phyloP scores from a whole-genome alignment of 2,888 invertebrate genomes.

The Clunio marinus region DNA sequence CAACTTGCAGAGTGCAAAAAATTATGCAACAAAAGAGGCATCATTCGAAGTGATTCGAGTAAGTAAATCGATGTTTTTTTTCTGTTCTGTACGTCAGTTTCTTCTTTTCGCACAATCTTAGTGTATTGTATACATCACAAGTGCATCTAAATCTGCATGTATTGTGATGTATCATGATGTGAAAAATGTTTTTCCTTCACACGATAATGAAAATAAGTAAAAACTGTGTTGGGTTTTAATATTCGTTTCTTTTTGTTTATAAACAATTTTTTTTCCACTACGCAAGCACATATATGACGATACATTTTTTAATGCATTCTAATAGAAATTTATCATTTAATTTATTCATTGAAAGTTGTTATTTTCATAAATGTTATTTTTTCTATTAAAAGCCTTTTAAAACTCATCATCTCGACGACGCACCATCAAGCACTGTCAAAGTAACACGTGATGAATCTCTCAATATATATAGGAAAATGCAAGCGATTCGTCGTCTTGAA shows the following conservation, averaged over 20 bases:
- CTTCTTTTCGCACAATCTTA: too few relatives aligned
- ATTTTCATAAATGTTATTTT: background rate
- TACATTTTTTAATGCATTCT: too few relatives aligned
- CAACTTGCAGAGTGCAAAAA: conserved; percentile 22
- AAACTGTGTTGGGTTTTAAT: too few relatives aligned
- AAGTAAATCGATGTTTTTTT: conserved; percentile 42
- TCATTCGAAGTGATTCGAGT: conserved; percentile 49
- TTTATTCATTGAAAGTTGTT: background rate
- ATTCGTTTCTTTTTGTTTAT: background rate
- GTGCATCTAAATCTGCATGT: background rate
- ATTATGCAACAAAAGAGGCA: conserved; percentile 51
- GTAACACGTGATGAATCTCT: conserved; percentile 82
- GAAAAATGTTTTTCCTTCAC: background rate
- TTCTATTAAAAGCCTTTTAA: conserved; percentile 69
- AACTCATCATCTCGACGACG: conserved; percentile 82
- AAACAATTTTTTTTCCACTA: background rate
- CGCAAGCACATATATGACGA: background rate
- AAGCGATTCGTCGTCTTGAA: conserved; percentile 86
- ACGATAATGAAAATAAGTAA: background rate
- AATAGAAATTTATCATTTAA: background rate
- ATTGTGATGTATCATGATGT: background rate
- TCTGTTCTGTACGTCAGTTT: too few relatives aligned
- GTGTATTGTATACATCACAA: background rate
- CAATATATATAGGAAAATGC: conserved; percentile 72
- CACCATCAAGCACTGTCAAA: conserved; percentile 70